Percentiles rank a stretch among this genome's conserved stretches.
phyloP scores from a whole-genome alignment of 1,140 invertebrate species.

The Brachionus manjavacas region DNA sequence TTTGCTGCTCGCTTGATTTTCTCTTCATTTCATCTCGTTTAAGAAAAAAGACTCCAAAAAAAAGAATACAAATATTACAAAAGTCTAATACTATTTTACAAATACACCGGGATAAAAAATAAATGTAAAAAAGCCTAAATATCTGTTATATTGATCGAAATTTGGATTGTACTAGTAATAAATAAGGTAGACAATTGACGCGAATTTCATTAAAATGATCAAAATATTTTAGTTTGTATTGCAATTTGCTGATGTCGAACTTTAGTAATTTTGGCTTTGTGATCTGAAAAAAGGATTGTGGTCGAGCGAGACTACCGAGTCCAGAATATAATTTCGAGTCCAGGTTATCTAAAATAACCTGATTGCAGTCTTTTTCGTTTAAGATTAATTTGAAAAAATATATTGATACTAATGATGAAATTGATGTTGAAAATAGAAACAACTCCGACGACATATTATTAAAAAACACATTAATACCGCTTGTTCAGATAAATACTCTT shows the following conservation, averaged over 20 bases:
- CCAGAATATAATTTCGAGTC: background rate
- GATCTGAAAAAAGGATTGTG: background rate
- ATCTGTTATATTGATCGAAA: background rate
- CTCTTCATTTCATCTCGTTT: conserved; percentile 37
- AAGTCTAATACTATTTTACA: background rate
- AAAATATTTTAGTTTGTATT: background rate
- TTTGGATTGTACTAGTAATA: background rate
- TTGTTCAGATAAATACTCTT: background rate
- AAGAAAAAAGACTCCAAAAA: background rate
- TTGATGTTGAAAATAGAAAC: background rate
- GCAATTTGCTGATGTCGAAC: background rate
- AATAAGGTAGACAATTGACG: background rate
- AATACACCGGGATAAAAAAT: conserved; percentile 17
- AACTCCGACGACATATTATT: conserved; percentile 27
- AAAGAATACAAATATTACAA: background rate
- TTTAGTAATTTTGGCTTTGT: background rate
- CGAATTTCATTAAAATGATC: background rate
- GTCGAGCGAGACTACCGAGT: background rate
- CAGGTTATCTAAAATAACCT: background rate
- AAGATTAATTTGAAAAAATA: background rate
- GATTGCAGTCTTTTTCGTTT: background rate
- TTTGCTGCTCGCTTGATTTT: conserved; percentile 2
- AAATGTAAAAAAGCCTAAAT: background rate
- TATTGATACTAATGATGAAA: background rate
- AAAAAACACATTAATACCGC: conserved; percentile 16